phyloP scores from a whole-genome alignment of 2,113 vertebrate species.

The Paramisgurnus dabryanus region DNA sequence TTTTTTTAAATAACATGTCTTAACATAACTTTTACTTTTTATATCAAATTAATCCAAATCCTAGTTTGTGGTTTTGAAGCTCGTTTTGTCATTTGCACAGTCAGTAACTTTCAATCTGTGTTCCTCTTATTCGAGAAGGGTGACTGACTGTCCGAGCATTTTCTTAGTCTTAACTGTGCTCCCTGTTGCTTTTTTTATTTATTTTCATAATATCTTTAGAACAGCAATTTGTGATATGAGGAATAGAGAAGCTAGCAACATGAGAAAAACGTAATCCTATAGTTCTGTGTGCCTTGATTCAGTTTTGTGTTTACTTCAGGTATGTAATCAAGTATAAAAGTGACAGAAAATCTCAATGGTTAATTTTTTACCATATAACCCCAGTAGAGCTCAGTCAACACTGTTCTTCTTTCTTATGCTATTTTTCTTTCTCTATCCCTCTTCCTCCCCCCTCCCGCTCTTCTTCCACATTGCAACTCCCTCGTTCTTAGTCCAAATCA shows the following conservation, averaged over 20 bases:
- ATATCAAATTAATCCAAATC: background rate
- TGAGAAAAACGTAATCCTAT: too few relatives aligned
- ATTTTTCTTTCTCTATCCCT: constrained; percentile 23
- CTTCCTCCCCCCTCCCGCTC: background rate
- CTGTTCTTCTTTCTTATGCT: constrained; percentile 29
- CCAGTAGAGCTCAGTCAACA: background rate
- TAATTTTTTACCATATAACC: background rate
- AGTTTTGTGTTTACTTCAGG: background rate
- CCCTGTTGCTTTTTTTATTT: background rate
- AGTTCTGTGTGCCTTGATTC: background rate
- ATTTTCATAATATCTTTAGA: background rate
- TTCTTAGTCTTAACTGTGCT: too few relatives aligned
- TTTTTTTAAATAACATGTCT: background rate
- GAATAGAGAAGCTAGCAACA: background rate
- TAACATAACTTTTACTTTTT: background rate
- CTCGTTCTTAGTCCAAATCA: constrained; percentile 54
- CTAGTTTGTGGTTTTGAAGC: background rate
- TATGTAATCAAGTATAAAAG: background rate
- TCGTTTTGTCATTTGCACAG: background rate
- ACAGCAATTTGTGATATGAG: background rate
- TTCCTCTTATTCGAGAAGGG: background rate
- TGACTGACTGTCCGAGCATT: background rate
- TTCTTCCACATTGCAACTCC: constrained; percentile 11
- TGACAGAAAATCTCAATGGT: background rate
- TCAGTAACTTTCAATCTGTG: background rate